A percentile compares a stretch with the other conserved stretches of the same genome.
Conservation (phyloP, 2,113 vertebrate species). For the Pterocles burchelli region DNA sequence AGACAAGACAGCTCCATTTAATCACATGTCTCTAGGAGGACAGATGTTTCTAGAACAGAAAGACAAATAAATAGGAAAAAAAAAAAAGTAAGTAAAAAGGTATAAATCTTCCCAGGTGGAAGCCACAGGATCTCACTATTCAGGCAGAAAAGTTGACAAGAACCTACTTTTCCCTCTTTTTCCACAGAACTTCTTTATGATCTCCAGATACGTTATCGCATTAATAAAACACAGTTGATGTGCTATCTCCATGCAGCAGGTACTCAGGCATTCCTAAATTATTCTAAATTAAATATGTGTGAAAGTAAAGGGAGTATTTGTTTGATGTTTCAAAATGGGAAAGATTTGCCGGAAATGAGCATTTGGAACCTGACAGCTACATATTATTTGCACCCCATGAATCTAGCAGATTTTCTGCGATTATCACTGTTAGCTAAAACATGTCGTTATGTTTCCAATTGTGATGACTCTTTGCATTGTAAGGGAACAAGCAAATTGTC, state of each 20-base stretch:
- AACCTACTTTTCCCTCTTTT: background rate
- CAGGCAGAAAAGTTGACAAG: background rate
- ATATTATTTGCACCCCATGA: background rate
- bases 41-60: background rate
- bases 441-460: background rate
- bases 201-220: background rate
- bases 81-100: background rate
- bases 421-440: background rate
- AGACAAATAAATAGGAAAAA: background rate
- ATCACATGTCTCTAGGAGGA: background rate
- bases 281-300: constrained; percentile 43
- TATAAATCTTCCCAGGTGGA: background rate
- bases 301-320: background rate
- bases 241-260: background rate
- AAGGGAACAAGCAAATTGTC: background rate
- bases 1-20: background rate
- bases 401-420: constrained; percentile 13
- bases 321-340: background rate
- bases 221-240: constrained; percentile 25
- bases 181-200: background rate
- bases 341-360: constrained; percentile 9
- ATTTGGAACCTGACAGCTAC: background rate
- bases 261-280: background rate
- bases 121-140: background rate
- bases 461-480: background rate